These are phyloP conservation scores for Lynx canadensis DNA, from an alignment of 2,113 vertebrate genomes.

Conservation along the genomic window DNA sequence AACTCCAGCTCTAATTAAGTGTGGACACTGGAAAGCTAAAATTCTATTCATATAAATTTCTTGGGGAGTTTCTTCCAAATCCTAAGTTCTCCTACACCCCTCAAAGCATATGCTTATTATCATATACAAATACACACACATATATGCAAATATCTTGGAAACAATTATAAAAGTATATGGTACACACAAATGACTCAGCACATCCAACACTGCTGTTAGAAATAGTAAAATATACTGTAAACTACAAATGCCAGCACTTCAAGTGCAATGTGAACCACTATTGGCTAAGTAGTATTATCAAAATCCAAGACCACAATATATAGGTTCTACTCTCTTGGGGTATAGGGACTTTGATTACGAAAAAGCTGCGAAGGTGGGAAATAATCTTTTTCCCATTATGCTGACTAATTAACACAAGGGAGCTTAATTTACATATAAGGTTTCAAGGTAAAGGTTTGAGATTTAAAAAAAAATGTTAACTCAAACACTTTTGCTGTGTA, in stretches of 20 bases:
- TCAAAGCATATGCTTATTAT: background rate
- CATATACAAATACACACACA: background rate
- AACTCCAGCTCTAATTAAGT: constrained; percentile 29
- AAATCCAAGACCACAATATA: background rate
- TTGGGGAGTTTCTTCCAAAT: background rate
- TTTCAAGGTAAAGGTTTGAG: constrained; percentile 47
- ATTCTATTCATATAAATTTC: constrained; percentile 27
- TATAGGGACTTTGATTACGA: background rate
- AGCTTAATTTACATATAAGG: constrained; percentile 22
- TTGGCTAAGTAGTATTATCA: background rate
- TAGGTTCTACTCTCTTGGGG: background rate
- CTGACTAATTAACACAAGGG: constrained; percentile 32
- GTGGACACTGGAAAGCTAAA: constrained; percentile 10
- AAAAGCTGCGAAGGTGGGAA: constrained; percentile 4
- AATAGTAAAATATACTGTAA: background rate
- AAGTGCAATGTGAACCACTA: background rate
- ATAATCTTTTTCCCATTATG: constrained; percentile 12
- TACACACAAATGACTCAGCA: constrained; percentile 19
- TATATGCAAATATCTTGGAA: background rate
- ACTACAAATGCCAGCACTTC: background rate
- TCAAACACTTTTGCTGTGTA: constrained; percentile 46
- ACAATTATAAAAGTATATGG: background rate
- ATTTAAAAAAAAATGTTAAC: constrained; percentile 41
- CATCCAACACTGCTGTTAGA: background rate
- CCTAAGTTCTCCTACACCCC: background rate